A percentile compares a stretch with the other conserved stretches of the same genome.
Evolutionary conservation across 2,888 invertebrate species (phyloP).

Genomic region (Melieria crassipennis): DNA sequence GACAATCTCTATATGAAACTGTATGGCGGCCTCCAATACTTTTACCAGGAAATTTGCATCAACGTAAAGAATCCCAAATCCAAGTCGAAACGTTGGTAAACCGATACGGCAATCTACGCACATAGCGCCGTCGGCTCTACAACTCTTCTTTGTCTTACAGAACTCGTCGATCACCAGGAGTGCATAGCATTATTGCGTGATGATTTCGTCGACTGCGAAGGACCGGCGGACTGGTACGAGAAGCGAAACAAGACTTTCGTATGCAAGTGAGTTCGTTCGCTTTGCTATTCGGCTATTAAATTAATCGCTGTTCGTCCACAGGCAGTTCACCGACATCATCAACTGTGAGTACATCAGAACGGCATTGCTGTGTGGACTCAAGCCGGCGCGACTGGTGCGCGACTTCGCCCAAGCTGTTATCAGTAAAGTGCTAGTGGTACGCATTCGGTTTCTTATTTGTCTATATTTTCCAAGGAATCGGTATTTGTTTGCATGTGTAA

Average conservation of each 20-base stretch:
- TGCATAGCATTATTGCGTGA: conserved; percentile 66
- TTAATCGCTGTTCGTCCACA: conserved; percentile 39
- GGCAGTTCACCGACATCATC: conserved; percentile 66
- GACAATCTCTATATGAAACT: conserved; percentile 68
- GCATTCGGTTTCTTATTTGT: conserved; percentile 1
- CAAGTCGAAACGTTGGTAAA: conserved; percentile 36
- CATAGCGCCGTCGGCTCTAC: not conserved
- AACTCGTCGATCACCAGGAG: conserved; percentile 57
- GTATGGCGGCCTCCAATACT: conserved; percentile 64
- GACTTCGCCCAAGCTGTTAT: conserved; percentile 54
- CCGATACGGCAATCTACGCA: conserved; percentile 6
- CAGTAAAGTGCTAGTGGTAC: conserved; percentile 43
- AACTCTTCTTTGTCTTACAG: conserved; percentile 42
- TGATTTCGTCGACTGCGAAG: conserved; percentile 68
- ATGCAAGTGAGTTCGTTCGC: conserved; percentile 62
- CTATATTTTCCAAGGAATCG: not conserved
- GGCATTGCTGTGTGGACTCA: conserved; percentile 67
- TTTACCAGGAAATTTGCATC: conserved; percentile 65
- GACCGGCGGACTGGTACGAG: conserved; percentile 70
- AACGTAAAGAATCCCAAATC: conserved; percentile 36
- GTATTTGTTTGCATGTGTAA: conserved; percentile 21
- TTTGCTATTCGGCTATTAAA: not conserved
- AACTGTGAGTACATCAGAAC: conserved; percentile 69
- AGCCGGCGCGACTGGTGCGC: conserved; percentile 64
- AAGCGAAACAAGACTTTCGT: conserved; percentile 61